These are phyloP conservation scores for Noctua fimbriata DNA, from an alignment of 2,888 invertebrate species.

Conservation along the genomic window DNA sequence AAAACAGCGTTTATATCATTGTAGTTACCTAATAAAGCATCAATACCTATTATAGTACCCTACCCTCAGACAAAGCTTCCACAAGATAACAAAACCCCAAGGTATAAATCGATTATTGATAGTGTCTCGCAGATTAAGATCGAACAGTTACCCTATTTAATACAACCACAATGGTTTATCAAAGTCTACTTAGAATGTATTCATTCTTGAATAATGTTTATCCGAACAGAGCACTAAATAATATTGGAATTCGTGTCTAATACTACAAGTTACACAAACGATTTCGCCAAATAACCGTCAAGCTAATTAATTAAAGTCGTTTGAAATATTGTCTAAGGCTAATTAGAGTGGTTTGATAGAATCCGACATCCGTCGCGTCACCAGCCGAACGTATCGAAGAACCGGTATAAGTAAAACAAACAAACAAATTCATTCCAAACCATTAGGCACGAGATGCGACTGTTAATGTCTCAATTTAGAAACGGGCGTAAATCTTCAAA, in stretches of 20 bases:
- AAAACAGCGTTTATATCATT: too few species aligned
- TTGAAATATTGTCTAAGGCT: slow-evolving; percentile 69
- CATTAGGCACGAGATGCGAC: slow-evolving; percentile 90
- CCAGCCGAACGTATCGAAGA: slow-evolving; percentile 81
- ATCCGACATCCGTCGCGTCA: slow-evolving; percentile 74
- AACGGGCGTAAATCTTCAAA: slow-evolving; percentile 90
- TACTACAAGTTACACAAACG: slow-evolving; percentile 48
- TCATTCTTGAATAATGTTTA: slow-evolving; percentile 44
- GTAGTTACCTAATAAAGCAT: not conserved
- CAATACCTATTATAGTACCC: not conserved
- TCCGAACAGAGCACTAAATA: slow-evolving; percentile 37
- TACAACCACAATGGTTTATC: slow-evolving; percentile 43
- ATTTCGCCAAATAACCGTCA: slow-evolving; percentile 53
- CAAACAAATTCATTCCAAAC: slow-evolving; percentile 90
- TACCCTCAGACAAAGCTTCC: slow-evolving; percentile 1
- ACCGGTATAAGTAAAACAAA: slow-evolving; percentile 88
- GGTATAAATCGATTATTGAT: slow-evolving; percentile 22
- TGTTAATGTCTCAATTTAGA: slow-evolving; percentile 91
- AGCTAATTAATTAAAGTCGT: slow-evolving; percentile 63
- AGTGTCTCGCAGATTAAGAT: slow-evolving; percentile 44
- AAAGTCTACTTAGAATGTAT: slow-evolving; percentile 46
- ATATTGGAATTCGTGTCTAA: slow-evolving; percentile 45
- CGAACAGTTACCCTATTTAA: slow-evolving; percentile 33
- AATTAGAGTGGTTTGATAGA: slow-evolving; percentile 77
- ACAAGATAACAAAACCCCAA: slow-evolving; percentile 15